phyloP scores from a whole-genome alignment of 2,797 vertebrate genomes.

The Coracias cyanogaster region DNA sequence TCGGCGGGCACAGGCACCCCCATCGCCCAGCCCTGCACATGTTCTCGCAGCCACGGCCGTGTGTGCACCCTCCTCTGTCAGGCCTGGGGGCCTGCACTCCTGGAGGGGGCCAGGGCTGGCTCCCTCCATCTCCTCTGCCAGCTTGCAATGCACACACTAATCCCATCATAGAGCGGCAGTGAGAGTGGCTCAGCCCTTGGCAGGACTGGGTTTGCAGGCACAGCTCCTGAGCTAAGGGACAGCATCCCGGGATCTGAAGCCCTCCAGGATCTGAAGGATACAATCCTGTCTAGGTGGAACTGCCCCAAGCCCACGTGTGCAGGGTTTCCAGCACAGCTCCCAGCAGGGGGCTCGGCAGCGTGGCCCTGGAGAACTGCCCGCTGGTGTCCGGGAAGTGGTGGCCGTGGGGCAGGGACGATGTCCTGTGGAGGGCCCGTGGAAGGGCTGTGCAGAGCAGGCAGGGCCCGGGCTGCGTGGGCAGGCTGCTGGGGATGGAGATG shows the following conservation, averaged over 20 bases:
- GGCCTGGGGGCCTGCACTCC: not conserved
- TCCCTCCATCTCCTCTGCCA: not conserved
- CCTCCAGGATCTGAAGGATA: rapidly evolving
- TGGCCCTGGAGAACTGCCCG: rapidly evolving
- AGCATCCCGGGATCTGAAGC: not conserved
- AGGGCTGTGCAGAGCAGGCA: not conserved
- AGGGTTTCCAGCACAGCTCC: rapidly evolving
- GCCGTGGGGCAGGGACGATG: not conserved
- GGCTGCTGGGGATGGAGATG: not conserved
- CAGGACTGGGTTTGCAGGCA: rapidly evolving
- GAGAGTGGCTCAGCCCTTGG: not conserved
- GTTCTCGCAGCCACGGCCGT: not conserved
- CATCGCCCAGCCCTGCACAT: rapidly evolving
- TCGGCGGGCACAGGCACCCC: rapidly evolving
- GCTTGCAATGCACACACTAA: not conserved
- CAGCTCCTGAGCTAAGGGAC: not conserved
- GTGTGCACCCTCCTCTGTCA: rapidly evolving
- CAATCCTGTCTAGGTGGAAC: not conserved
- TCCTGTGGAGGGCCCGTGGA: rapidly evolving
- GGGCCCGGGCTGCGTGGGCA: no score
- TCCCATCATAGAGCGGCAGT: not conserved
- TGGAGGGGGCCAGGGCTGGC: rapidly evolving
- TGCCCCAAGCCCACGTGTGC: not conserved
- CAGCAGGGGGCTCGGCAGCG: no score
- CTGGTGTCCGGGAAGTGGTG: not conserved